Evolutionary conservation across 1,140 invertebrate species (phyloP), one percentile per base, ranked within the genome.

Genomic region (Galendromus occidentalis): DNA sequence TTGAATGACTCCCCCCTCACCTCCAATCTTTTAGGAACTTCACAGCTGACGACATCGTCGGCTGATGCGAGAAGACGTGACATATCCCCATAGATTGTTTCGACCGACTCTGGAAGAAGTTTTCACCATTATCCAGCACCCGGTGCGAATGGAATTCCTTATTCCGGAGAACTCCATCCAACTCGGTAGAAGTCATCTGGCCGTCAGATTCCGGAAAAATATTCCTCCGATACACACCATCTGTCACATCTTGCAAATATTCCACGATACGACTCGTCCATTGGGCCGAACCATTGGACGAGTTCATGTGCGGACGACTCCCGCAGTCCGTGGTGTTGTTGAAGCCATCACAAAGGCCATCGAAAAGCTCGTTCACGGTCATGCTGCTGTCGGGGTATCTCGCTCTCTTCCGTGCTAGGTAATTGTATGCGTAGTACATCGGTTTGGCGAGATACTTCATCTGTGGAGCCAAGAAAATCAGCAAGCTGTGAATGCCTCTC

Each of bases 1-100:
- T 39, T 39, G 9, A 39, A 9, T 39, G 4, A 39, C 33, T 39
- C 9, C 45, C 45, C 4, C 17, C 22, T 59, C 14, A 59, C 51
- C 51, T 59, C 51, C n/a, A 59, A 22, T 14, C 14, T 33, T 14
- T 59, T 59, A 4, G 51, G 51, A 59, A 59, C 51, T 59, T 59
- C 51, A 33, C 51, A 59, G 9, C 51, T 59, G 20, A 59, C 51
- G 33, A 59, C 51, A 33, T 59, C 51, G 9, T 59, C 25, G 2
- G 51, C 51, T 2, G 51, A 59, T 29, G 25, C 51, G 22, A 59
- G 51, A 59, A 59, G 51, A 5, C 22, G 25, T 14, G 51, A 59
- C 22, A 59, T 17, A 9, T 59, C 14, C 2, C 51, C 51, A 59
- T 59, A 59, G 14, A 59, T 25, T 2, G 51, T 59, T 22, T 29